phyloP scores from a whole-genome alignment of 2,113 vertebrate genomes.

The Eublepharis macularius region DNA sequence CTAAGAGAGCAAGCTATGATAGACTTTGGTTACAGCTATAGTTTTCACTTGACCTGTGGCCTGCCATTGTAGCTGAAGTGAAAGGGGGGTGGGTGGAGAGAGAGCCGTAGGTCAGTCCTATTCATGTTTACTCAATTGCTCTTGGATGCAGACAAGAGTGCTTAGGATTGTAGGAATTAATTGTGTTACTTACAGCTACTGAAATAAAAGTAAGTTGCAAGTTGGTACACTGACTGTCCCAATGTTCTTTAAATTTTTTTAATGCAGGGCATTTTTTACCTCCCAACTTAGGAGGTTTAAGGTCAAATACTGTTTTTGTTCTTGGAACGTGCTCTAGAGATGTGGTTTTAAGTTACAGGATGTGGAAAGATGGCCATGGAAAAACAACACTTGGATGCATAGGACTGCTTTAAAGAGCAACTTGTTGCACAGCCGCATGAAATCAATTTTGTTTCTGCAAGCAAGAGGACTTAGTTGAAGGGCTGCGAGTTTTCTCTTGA shows the following conservation, averaged over 20 bases:
- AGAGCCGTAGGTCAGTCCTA: no score
- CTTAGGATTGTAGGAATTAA: no score
- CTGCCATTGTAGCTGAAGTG: neutral
- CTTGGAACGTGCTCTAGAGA: accelerated
- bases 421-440: neutral
- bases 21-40: neutral
- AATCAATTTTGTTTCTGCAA: neutral
- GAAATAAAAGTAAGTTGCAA: neutral
- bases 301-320: neutral
- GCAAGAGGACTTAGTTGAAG: neutral
- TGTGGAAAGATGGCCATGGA: slow-evolving; percentile 11
- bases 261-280: neutral
- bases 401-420: neutral
- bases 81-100: no score
- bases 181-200: neutral
- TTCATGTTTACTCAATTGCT: no score
- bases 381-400: neutral
- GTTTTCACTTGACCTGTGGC: neutral
- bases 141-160: no score
- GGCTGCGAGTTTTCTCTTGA: neutral
- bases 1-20: neutral
- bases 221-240: neutral
- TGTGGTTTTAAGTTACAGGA: neutral
- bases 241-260: neutral
- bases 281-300: neutral